Evolutionary conservation across 2,888 invertebrate genomes (phyloP).

Genomic region (Lithophane leautieri): DNA sequence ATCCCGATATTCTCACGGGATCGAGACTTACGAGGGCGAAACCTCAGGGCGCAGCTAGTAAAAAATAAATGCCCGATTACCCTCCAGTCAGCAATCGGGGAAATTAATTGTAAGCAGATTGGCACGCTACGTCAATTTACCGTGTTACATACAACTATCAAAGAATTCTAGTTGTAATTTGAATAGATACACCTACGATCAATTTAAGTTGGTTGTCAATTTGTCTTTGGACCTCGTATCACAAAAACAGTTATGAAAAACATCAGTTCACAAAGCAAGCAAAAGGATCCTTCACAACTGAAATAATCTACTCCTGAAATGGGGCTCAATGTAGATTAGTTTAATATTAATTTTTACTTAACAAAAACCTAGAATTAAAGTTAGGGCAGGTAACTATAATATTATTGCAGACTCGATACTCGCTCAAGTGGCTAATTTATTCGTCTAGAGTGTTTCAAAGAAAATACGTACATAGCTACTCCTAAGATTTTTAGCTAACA

Average conservation of each 20-base stretch:
- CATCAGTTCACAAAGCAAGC: not conserved
- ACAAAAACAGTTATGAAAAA: not conserved
- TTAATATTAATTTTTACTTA: conserved; percentile 20
- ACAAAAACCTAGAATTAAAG: conserved; percentile 17
- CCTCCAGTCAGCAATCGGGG: too few species aligned
- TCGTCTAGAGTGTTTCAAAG: conserved; percentile 64
- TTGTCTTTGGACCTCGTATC: not conserved
- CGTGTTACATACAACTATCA: too few species aligned
- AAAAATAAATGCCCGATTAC: too few species aligned
- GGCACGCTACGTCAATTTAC: too few species aligned
- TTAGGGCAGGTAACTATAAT: conserved; percentile 38
- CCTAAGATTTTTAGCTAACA: conserved; percentile 32
- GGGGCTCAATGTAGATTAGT: conserved; percentile 9
- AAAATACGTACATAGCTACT: conserved; percentile 44
- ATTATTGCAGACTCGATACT: conserved; percentile 31
- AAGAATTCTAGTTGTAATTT: too few species aligned
- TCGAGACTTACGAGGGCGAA: too few species aligned
- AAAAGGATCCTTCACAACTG: not conserved
- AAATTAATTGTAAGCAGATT: too few species aligned
- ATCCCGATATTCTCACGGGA: too few species aligned
- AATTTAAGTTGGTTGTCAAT: too few species aligned
- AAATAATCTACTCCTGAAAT: not conserved
- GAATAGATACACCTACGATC: too few species aligned
- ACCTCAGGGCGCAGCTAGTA: too few species aligned
- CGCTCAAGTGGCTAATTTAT: conserved; percentile 59